Base-by-base conservation (phyloP, 2,113 vertebrate genomes). In the Beaufortia kweichowensis region DNA sequence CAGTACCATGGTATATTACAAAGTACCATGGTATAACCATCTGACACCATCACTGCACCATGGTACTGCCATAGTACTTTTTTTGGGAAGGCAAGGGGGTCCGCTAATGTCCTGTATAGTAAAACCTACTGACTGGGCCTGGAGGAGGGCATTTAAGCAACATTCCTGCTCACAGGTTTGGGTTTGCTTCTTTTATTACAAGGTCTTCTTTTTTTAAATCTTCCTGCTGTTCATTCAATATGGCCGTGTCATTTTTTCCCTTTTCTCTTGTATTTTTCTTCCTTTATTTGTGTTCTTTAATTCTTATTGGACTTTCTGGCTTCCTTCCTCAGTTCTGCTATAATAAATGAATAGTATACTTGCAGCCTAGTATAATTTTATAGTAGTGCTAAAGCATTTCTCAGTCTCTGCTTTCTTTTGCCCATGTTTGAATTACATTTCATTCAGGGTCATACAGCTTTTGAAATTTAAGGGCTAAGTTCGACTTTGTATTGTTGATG, bases 381-480 rank as follows among this genome's bases (percentile, higher is more conserved):
- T 28, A 10, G 14, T 12, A 46, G 43, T 46, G 43, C 43, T 46
- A 14, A 39, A n/a, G 1, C 14, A 6, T n/a, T 50, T n/a, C 15
- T 50, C n/a, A 50, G n/a, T 50, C 19, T n/a, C 5, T 67, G 41
- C 33, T 63, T 62, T 5, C 31, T 21, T 46, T 67, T 29, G 24
- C 14, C 23, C 8, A 66, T 11, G 26, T 57, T 26, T 60, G 17
- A 63, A 73, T 21, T 35, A 5, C n/a, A 21, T 48, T 63, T 63
- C n/a, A 24, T 35, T 63, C 7, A 11, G 46, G 17, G 15, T 66
- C 50, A 19, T 53, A 53, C 17, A 76, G 12, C 10, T 56, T 23
- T 41, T 43, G 17, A n/a, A 24, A 15, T 8, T 64, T 55, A 43
- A 76, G 65, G 70, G 69, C 77, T 77, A 76, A 62, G 19, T 8